These are phyloP conservation scores for Acanthosepion pharaonis DNA, from an alignment of 2,888 invertebrate genomes.

Conservation along the genomic window DNA sequence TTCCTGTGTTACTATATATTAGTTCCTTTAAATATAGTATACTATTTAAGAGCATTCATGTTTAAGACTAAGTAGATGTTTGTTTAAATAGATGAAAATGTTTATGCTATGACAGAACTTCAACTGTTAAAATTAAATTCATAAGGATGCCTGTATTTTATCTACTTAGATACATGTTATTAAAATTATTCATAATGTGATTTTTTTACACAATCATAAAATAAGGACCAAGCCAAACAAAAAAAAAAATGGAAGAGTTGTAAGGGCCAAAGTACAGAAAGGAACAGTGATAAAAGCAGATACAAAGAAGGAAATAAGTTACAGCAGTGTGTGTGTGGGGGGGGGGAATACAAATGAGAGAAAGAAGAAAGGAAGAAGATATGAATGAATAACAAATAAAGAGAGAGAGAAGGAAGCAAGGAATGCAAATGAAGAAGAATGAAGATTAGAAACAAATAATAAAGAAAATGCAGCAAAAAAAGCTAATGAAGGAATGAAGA, in stretches of 20 bases:
- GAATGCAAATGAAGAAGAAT: too few species aligned
- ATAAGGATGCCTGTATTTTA: neutral
- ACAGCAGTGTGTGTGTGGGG: neutral
- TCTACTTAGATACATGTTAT: neutral
- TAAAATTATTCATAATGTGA: too few species aligned
- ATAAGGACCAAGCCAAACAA: too few species aligned
- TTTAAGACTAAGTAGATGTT: neutral
- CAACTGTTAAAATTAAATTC: too few species aligned
- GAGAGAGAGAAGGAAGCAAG: neutral
- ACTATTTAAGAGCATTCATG: neutral
- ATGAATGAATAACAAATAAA: neutral
- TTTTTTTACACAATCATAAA: too few species aligned
- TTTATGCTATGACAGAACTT: neutral
- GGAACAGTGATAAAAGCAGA: too few species aligned
- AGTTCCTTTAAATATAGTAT: neutral
- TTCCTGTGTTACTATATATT: neutral
- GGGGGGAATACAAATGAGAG: neutral
- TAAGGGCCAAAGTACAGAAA: too few species aligned
- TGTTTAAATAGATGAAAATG: neutral
- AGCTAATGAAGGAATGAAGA: too few species aligned
- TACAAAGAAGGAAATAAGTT: too few species aligned
- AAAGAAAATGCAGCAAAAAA: too few species aligned
- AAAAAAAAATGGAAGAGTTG: too few species aligned
- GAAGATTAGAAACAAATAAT: too few species aligned
- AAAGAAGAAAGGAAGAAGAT: neutral